Evolutionary conservation across 2,797 vertebrate species (phyloP).

Genomic region (Rhabdophis nuchalis): DNA sequence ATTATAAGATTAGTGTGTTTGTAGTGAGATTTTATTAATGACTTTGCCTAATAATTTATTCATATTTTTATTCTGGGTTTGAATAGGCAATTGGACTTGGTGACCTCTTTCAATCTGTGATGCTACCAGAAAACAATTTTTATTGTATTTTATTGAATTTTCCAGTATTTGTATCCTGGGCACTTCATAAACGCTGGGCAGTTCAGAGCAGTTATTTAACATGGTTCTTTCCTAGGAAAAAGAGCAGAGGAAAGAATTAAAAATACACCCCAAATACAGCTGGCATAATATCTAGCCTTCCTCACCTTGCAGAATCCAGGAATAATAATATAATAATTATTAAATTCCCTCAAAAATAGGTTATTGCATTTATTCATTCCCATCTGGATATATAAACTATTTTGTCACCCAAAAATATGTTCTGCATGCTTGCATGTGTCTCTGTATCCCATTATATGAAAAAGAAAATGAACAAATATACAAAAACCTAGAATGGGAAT

Average conservation of each 20-base stretch:
- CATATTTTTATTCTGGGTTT: neutral
- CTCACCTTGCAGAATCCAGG: neutral
- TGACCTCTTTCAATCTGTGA: neutral
- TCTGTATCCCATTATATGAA: neutral
- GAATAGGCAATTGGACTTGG: neutral
- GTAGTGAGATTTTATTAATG: neutral
- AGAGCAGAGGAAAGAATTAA: neutral
- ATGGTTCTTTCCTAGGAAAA: neutral
- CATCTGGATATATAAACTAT: neutral
- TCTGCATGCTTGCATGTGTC: neutral
- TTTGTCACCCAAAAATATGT: neutral
- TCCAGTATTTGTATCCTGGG: neutral
- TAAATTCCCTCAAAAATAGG: neutral
- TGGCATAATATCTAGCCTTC: neutral
- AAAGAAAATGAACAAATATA: neutral
- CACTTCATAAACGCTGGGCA: neutral
- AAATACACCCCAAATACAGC: neutral
- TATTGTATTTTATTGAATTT: neutral
- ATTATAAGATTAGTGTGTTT: neutral
- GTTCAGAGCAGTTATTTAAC: neutral
- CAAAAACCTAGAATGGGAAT: neutral
- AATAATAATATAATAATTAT: neutral
- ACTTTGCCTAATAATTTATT: neutral
- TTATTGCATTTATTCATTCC: neutral
- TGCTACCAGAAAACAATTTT: neutral